phyloP scores from a whole-genome alignment of 2,797 vertebrate genomes.

The Ibycter americanus region DNA sequence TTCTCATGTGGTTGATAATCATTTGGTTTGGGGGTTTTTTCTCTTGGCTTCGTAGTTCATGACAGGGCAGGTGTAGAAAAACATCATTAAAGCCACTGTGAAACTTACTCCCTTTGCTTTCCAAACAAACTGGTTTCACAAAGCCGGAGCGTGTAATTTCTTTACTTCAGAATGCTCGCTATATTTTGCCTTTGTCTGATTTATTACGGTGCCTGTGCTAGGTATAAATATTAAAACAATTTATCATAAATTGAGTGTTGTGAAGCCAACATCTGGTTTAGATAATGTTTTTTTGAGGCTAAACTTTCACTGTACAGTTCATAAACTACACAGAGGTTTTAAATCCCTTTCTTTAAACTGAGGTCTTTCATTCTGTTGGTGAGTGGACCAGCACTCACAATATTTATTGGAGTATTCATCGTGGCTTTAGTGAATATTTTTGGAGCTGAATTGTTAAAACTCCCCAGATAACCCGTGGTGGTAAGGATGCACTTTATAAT shows the following conservation, averaged over 20 bases:
- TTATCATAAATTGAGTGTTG: conserved; percentile 45
- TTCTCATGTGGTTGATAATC: background rate
- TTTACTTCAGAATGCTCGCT: background rate
- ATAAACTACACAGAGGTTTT: conserved; percentile 9
- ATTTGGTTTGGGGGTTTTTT: background rate
- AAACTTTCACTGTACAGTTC: conserved; percentile 48
- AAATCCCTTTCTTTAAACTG: background rate
- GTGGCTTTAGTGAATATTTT: background rate
- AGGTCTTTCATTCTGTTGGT: background rate
- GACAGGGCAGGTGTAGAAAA: background rate
- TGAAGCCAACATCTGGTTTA: conserved; percentile 67
- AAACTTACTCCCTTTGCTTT: conserved; percentile 23
- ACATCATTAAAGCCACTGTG: background rate
- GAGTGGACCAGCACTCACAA: background rate
- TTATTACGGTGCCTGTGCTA: conserved; percentile 34
- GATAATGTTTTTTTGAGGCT: conserved; percentile 39
- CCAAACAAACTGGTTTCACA: background rate
- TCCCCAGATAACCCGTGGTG: accelerated
- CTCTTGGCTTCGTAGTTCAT: background rate
- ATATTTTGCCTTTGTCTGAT: conserved; percentile 33
- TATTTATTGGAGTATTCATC: background rate
- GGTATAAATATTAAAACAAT: conserved; percentile 58
- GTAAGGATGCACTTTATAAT: background rate
- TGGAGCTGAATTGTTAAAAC: background rate
- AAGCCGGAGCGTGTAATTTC: background rate